Evolutionary conservation across 1,140 invertebrate species (phyloP), one percentile per base, ranked within the genome.

Genomic region (Temnothorax nylanderi): DNA sequence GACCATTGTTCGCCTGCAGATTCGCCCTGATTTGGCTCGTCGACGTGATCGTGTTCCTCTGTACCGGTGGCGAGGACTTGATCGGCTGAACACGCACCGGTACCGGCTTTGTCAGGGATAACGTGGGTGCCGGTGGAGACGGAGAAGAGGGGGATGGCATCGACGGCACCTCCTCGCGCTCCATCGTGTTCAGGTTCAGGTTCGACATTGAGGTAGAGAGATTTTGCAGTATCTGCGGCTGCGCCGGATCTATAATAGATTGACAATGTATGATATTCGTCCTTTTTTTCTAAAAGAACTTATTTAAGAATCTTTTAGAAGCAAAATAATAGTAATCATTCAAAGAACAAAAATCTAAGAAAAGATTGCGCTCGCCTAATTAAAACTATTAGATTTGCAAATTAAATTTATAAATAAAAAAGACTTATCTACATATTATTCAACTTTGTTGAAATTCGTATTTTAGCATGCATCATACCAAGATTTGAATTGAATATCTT

Each of bases 1-100:
- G 85, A 1, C 91, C 60, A 54, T 93, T 95, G 60, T 94, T 95
- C 1, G 94, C 92, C 81, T 95, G 94, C 6, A 95, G 58, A 80
- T 93, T 95, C 11, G 94, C 93, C 49, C 94, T 94, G n/a, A 95
- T 94, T 84, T 95, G 95, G 87, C 93, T 95, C 3, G 94, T 95
- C 1, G 94, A 91, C 7, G 94, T 94, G 64, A 95, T 94, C 21
- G 93, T 82, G 62, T 92, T 94, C 56, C 94, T 93, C 47, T 95
- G 95, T 54, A 94, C 91, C 1, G 94, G 93, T 0, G 94, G 94
- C 4, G 94, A 94, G 3, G 95, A 94, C 64, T 95, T 95, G 26
- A 95, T 94, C 0, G 94, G 94, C 88, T 95, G 93, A 82, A 95
- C 94, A 56, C 95, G 94, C 34, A 95, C 94, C 44, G 95, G 92